Evolutionary conservation across 2,888 invertebrate genomes (phyloP), one percentile per base, ranked within the genome.

Genomic region (Stenurella melanura): DNA sequence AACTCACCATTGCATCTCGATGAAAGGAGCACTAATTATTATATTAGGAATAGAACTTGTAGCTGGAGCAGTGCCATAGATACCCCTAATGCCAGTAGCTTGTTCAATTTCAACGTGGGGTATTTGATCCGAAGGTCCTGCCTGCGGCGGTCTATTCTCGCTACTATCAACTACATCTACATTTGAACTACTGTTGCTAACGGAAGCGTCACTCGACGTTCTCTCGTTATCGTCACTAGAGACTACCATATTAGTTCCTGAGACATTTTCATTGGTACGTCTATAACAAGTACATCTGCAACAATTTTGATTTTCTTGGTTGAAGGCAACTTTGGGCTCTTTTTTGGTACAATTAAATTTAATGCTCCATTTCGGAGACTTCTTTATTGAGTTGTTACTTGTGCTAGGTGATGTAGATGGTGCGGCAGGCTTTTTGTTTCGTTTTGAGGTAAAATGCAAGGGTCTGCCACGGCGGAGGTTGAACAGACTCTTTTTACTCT

Each of bases 231-330:
- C 74, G 34, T 56, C 78, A 18, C 15, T 66, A 56, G 60, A 26
- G 56, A 50, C 78, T 18, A 61, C 64, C 67, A 61, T 67, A 34
- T 75, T 79, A 70, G 66, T 83, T 17, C 82, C 83, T 26, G 84
- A 75, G 70, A 81, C 83, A 70, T 84, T 83, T 34, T 88, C 88
- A 54, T 87, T 87, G 17, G 85, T 85, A 67, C 84, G 83, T 74
- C 85, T 85, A 69, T 87, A 88, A 78, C 89, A 89, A 64, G 87
- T 88, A 77, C 89, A 89, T 76, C 86, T 87, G 75, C 89, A 89
- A 83, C 88, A 88, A 54, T 83, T 85, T 77, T 84, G 82, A 68
- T 80, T 84, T 18, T 85, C 86, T 75, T 82, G 81, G 58, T 77
- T 80, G 63, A 82, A 81, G 69, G 82, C 77, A n/a, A 80, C 77